Base-by-base conservation (phyloP, 2,888 invertebrate genomes). In the Venustoraphidia nigricollis region DNA sequence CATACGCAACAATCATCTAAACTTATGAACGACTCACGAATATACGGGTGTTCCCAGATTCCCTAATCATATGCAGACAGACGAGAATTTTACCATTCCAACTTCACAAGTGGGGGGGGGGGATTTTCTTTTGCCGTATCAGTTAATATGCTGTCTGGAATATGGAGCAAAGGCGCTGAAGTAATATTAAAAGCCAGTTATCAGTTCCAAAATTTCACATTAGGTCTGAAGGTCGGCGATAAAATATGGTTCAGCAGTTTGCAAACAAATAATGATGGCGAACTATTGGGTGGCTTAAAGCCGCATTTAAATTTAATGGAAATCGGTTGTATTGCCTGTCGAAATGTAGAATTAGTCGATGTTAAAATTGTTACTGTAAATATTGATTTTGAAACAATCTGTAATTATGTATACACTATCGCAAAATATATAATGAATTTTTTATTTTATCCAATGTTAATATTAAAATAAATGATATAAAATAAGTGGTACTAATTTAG, bases 41-140 rank as follows among this genome's bases (percentile, higher is more conserved):
- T 27, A 27, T 27, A 1, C 6, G 27, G 27, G 6, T 27, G 27
- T 27, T 27, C 27, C 27, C n/a, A n/a, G n/a, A n/a, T n/a, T n/a
- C n/a, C 27, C 27, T 1, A 27, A 27, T 27, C 27, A 27, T 27
- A 27, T n/a, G n/a, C 27, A 27, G 3, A 6, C 17, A 17, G 17
- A 17, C 17, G 17, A 17, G 17, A 17, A 17, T n/a, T n/a, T n/a
- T n/a, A n/a, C n/a, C n/a, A n/a, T n/a, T n/a, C n/a, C n/a, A n/a
- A n/a, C n/a, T n/a, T n/a, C n/a, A n/a, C n/a, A n/a, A n/a, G n/a
- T n/a, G n/a, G n/a, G n/a, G n/a, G n/a, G n/a, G n/a, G n/a, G n/a
- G n/a, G n/a, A n/a, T n/a, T n/a, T n/a, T n/a, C n/a, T n/a, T 84
- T 83, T 59, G 84, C 86, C 64, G 71, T 88, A n/a, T 70, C 69